These are phyloP conservation scores for Troides oblongomaculatus DNA, from an alignment of 2,888 invertebrate species.

Conservation along the genomic window DNA sequence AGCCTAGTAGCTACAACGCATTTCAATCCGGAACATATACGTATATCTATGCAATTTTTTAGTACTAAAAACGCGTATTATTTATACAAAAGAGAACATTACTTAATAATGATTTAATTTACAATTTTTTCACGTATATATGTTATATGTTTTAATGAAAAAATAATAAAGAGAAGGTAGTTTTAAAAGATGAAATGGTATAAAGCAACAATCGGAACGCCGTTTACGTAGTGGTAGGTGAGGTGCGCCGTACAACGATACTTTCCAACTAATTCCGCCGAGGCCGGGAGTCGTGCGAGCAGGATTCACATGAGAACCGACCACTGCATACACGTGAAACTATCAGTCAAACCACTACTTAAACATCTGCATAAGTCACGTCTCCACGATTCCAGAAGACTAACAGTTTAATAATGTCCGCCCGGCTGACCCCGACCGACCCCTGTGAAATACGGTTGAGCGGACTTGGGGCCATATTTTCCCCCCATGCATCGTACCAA, in stretches of 20 bases:
- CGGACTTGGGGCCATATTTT: constrained; percentile 76
- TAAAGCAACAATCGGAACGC: background rate
- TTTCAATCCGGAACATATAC: no score
- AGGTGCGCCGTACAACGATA: constrained; percentile 40
- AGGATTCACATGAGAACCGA: constrained; percentile 74
- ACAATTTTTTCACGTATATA: no score
- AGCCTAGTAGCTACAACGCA: no score
- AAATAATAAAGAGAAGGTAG: no score
- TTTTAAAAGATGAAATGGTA: background rate
- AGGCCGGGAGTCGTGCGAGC: constrained; percentile 63
- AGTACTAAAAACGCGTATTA: no score
- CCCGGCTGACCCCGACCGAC: constrained; percentile 68
- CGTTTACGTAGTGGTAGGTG: background rate
- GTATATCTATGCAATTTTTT: no score
- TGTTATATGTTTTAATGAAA: no score
- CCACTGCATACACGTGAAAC: constrained; percentile 70
- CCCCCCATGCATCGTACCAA: constrained; percentile 71
- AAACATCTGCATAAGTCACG: constrained; percentile 79
- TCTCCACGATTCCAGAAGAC: constrained; percentile 67
- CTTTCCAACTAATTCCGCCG: constrained; percentile 68
- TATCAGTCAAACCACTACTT: constrained; percentile 76
- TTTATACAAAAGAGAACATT: no score
- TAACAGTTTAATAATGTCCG: constrained; percentile 80
- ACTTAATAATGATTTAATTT: no score
- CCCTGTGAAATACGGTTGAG: constrained; percentile 75